Conservation (phyloP, 2,113 vertebrate species). For the Pachypanchax playfairii region DNA sequence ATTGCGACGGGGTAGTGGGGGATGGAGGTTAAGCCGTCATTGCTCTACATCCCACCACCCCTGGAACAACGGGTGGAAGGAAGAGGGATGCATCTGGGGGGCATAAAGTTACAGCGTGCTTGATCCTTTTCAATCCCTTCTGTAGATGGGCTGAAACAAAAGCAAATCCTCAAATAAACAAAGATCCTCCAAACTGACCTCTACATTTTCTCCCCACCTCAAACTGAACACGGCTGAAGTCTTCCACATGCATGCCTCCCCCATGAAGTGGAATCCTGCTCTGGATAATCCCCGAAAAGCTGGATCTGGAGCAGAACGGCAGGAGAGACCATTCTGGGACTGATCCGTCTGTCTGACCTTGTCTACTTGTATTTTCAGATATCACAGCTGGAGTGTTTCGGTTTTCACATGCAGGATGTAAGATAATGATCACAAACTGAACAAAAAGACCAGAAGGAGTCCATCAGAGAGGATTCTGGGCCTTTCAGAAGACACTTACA, state of each 20-base stretch:
- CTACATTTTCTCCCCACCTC: background rate
- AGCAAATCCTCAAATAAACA: slow-evolving; percentile 64
- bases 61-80: slow-evolving; percentile 24
- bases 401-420: background rate
- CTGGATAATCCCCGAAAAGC: slow-evolving; percentile 48
- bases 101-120: slow-evolving; percentile 13
- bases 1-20: slow-evolving; percentile 19
- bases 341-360: slow-evolving; percentile 11
- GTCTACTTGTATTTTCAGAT: background rate
- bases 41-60: slow-evolving; percentile 67
- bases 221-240: background rate
- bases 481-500: background rate
- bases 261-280: slow-evolving; percentile 7
- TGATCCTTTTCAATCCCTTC: slow-evolving; percentile 60
- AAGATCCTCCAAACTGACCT: slow-evolving; percentile 34
- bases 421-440: background rate
- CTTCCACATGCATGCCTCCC: background rate
- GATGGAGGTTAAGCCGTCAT: slow-evolving; percentile 64
- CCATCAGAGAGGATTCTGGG: too few species aligned
- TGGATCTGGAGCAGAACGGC: slow-evolving; percentile 7
- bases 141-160: slow-evolving; percentile 29
- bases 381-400: background rate
- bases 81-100: background rate
- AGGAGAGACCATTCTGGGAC: slow-evolving; percentile 8
- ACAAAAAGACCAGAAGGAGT: background rate